A percentile compares a stretch with the other conserved stretches of the same genome.
These are phyloP conservation scores for Pycnonotus jocosus DNA, from an alignment of 2,113 vertebrate species.

Conservation along the genomic window DNA sequence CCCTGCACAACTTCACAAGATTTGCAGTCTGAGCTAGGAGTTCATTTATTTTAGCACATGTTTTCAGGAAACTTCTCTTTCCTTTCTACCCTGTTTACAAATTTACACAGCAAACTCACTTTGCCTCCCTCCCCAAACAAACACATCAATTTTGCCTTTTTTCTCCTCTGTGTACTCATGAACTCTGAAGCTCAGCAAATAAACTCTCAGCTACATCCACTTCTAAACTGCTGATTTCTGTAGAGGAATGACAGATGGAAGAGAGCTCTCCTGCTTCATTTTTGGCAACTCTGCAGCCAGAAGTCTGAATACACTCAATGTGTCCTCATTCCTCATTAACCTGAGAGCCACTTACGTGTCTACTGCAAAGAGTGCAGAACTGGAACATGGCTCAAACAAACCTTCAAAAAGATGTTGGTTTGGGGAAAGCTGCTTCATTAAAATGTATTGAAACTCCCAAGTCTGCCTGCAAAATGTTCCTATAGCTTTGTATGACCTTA, in stretches of 20 bases:
- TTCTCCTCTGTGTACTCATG: neutral
- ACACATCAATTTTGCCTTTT: neutral
- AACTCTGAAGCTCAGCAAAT: neutral
- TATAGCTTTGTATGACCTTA: neutral
- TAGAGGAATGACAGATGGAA: slow-evolving; percentile 15
- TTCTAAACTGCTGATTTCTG: neutral
- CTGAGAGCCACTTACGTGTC: neutral
- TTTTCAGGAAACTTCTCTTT: neutral
- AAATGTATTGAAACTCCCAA: neutral
- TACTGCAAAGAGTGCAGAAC: neutral
- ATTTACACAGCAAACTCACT: neutral
- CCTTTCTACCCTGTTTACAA: neutral
- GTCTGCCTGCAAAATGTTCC: neutral
- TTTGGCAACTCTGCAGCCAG: neutral
- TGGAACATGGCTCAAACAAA: neutral
- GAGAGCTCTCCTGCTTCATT: neutral
- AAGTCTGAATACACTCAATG: neutral
- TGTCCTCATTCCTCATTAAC: neutral
- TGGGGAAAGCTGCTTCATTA: neutral
- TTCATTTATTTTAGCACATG: neutral
- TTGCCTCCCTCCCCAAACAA: neutral
- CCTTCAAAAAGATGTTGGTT: neutral
- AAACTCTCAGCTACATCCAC: neutral
- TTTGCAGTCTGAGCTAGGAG: neutral
- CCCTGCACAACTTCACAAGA: neutral